Percentiles rank a stretch among this genome's conserved stretches.
phyloP scores from a whole-genome alignment of 92 coral and sea anemone species.

The Phenganax stokvisi region DNA sequence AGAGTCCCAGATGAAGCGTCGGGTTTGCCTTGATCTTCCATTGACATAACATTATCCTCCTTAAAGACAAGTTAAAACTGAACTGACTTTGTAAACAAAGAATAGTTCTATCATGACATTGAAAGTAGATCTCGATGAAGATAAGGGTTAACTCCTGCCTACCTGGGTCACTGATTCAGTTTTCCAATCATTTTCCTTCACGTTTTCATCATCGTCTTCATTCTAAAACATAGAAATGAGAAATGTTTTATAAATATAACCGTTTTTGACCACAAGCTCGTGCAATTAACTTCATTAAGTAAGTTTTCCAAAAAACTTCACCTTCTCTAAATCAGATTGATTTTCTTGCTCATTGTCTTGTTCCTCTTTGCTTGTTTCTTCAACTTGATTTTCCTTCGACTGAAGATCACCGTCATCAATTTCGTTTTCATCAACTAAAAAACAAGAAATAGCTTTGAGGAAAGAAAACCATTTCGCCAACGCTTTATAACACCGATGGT shows the following conservation, averaged over 20 bases:
- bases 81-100: neutral
- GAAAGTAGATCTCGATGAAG: neutral
- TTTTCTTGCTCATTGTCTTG: slow-evolving; percentile 49
- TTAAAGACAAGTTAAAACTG: neutral
- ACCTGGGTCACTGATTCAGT: slow-evolving; percentile 72
- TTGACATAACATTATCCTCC: slow-evolving; percentile 16
- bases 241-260: neutral
- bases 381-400: slow-evolving; percentile 21
- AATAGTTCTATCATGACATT: neutral
- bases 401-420: slow-evolving; percentile 26
- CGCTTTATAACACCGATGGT: too few species aligned
- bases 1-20: slow-evolving; percentile 60
- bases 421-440: slow-evolving; percentile 18
- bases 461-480: too few species aligned
- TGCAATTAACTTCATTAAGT: too few species aligned
- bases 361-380: slow-evolving; percentile 39
- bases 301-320: neutral
- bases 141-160: too few species aligned
- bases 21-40: slow-evolving; percentile 40
- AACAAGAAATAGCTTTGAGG: neutral
- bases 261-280: too few species aligned
- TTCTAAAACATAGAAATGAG: slow-evolving; percentile 28
- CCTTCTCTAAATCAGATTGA: slow-evolving; percentile 5
- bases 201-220: slow-evolving; percentile 43
- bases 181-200: slow-evolving; percentile 65